These are phyloP conservation scores for Junco hyemalis DNA, from an alignment of 2,113 vertebrate genomes.

Conservation along the genomic window DNA sequence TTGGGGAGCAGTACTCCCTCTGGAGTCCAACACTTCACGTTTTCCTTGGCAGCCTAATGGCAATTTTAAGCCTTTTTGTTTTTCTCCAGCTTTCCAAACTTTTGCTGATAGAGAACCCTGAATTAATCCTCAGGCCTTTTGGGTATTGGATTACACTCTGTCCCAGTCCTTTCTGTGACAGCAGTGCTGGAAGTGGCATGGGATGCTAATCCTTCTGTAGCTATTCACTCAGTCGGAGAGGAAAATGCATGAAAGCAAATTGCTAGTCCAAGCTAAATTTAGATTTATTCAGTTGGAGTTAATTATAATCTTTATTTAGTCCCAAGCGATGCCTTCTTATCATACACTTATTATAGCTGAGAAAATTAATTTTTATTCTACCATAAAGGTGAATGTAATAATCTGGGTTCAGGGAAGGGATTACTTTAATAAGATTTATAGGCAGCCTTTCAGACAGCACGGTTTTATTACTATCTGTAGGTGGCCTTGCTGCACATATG, in stretches of 20 bases:
- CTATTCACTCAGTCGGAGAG: constrained; percentile 36
- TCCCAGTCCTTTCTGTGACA: not conserved
- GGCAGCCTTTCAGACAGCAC: constrained; percentile 48
- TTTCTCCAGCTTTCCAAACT: constrained; percentile 10
- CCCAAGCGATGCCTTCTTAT: constrained; percentile 77
- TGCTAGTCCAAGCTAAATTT: constrained; percentile 72
- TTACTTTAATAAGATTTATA: constrained; percentile 81
- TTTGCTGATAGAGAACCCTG: constrained; percentile 22
- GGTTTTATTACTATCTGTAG: constrained; percentile 53
- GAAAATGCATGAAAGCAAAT: constrained; percentile 63
- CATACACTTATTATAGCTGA: constrained; percentile 76
- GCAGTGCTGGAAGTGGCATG: constrained; percentile 1
- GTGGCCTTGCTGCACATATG: constrained; percentile 21
- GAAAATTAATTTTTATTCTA: constrained; percentile 83
- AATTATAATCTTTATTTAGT: constrained; percentile 84
- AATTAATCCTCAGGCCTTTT: constrained; percentile 41
- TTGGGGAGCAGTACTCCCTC: not conserved
- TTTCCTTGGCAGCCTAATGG: not conserved
- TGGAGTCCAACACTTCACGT: not conserved
- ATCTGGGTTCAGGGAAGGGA: constrained; percentile 76
- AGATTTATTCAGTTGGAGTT: constrained; percentile 80
- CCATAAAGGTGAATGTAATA: constrained; percentile 80
- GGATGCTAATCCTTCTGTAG: constrained; percentile 40
- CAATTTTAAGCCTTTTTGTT: not conserved
- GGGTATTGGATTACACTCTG: constrained; percentile 40